phyloP scores from a whole-genome alignment of 2,113 vertebrate genomes.

The Papio anubis region DNA sequence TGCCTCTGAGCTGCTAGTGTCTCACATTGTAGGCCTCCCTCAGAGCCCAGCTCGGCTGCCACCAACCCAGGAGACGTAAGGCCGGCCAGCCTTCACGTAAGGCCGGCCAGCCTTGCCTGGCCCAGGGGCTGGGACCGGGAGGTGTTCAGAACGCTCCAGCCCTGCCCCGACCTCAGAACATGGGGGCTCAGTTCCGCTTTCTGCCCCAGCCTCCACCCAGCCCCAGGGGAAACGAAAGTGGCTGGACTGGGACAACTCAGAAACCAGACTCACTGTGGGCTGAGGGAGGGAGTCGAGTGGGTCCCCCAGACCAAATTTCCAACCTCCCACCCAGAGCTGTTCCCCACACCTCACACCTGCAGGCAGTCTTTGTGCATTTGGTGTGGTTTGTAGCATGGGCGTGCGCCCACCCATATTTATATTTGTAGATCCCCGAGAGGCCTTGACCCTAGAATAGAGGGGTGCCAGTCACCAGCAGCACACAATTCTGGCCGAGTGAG shows the following conservation, averaged over 20 bases:
- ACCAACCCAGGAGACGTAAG: background rate
- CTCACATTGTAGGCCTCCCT: background rate
- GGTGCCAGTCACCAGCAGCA: background rate
- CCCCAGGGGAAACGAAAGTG: constrained; percentile 77
- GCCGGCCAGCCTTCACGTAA: background rate
- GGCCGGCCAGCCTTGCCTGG: background rate
- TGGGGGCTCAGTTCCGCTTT: constrained; percentile 71
- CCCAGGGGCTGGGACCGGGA: background rate
- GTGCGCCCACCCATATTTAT: background rate
- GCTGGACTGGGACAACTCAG: background rate
- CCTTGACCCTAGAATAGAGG: background rate
- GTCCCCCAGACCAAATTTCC: background rate
- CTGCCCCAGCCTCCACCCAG: constrained; percentile 59
- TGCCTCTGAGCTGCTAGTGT: background rate
- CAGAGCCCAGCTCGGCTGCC: background rate
- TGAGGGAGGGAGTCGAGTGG: background rate
- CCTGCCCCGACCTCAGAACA: constrained; percentile 23
- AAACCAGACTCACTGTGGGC: constrained; percentile 59
- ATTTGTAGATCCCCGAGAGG: background rate
- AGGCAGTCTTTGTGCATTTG: background rate
- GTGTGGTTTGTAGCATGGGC: too few relatives aligned
- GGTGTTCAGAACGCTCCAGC: background rate
- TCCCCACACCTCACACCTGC: background rate
- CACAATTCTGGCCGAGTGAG: background rate
- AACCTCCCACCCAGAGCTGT: background rate